phyloP scores from a whole-genome alignment of 2,797 vertebrate species.

The Sciurus carolinensis region DNA sequence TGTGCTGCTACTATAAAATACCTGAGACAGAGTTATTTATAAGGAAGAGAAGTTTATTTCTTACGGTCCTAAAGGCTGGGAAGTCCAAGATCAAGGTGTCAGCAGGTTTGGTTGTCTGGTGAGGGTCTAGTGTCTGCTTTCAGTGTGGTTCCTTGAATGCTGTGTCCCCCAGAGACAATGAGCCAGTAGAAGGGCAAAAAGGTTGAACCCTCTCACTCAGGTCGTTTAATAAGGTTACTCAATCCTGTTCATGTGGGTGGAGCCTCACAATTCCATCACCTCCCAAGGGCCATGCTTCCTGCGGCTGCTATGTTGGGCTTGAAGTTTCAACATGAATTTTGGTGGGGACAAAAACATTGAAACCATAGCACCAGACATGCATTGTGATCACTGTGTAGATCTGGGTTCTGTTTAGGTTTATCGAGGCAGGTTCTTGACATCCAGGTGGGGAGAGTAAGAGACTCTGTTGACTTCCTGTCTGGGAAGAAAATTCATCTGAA shows the following conservation, averaged over 20 bases:
- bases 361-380: not conserved
- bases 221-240: not conserved
- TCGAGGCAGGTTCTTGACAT: not conserved
- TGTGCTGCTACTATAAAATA: not conserved
- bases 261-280: not conserved
- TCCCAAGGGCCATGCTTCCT: not conserved
- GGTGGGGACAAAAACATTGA: not conserved
- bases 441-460: not conserved
- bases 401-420: not conserved
- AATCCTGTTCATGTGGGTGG: no score
- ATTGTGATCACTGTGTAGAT: not conserved
- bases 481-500: not conserved
- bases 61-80: not conserved
- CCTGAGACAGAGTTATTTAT: not conserved
- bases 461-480: not conserved
- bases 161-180: not conserved
- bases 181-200: not conserved
- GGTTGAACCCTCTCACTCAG: no score
- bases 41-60: not conserved
- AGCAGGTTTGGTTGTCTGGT: not conserved
- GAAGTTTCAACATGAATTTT: not conserved
- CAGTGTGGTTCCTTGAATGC: not conserved
- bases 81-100: not conserved
- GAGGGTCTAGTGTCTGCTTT: not conserved
- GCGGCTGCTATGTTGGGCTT: no score